These are phyloP conservation scores for Meghimatium bilineatum DNA, from an alignment of 2,888 invertebrate genomes.

Conservation along the genomic window DNA sequence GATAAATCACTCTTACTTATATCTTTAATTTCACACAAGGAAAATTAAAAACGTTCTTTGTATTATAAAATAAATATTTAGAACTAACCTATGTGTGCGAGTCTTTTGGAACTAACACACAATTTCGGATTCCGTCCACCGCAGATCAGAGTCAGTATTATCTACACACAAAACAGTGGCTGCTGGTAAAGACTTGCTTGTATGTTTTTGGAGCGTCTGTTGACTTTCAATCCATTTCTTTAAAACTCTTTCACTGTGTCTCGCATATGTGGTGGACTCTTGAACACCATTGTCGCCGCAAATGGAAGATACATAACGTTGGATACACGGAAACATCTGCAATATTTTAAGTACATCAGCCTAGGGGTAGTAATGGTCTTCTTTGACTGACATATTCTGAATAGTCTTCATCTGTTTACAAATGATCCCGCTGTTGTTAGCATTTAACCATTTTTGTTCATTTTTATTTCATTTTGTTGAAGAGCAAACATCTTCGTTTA, in stretches of 20 bases:
- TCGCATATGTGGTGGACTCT: constrained; percentile 3
- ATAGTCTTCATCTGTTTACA: neutral
- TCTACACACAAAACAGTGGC: no score
- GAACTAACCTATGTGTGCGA: no score
- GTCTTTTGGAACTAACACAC: no score
- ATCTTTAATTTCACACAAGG: no score
- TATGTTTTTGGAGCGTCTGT: neutral
- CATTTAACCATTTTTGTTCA: neutral
- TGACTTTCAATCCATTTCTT: constrained; percentile 3
- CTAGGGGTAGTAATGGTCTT: neutral
- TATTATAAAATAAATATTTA: no score
- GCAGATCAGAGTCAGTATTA: no score
- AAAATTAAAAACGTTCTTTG: no score
- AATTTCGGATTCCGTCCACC: no score
- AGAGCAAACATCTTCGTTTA: neutral
- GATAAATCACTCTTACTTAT: no score
- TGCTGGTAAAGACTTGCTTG: neutral
- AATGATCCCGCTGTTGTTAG: neutral
- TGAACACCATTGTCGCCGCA: neutral
- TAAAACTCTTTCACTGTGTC: neutral
- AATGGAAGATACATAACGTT: neutral
- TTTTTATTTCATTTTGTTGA: constrained; percentile 1
- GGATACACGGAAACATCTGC: neutral
- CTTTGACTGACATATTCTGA: neutral
- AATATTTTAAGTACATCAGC: neutral